Conservation (phyloP, 2,888 invertebrate genomes). For the Elysia crispata region DNA sequence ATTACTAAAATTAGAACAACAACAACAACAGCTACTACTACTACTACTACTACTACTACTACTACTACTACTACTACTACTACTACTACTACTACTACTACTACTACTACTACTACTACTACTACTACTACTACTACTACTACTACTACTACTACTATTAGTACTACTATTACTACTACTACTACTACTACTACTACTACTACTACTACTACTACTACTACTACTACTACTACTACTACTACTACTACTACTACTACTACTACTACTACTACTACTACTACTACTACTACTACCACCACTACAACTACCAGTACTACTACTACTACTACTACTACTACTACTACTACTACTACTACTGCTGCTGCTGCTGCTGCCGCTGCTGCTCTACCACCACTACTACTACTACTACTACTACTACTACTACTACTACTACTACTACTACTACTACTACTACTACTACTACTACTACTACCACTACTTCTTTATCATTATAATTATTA, state of each 20-base stretch:
- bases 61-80: conserved; percentile 31
- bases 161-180: too few species aligned
- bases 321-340: too few species aligned
- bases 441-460: conserved; percentile 34
- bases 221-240: conserved; percentile 7
- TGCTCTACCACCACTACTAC: conserved; percentile 27
- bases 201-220: conserved; percentile 15
- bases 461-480: conserved; percentile 33
- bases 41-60: conserved; percentile 34
- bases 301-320: too few species aligned
- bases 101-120: conserved; percentile 34
- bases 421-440: conserved; percentile 31
- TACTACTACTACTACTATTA: too few species aligned
- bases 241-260: conserved; percentile 6
- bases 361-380: neutral
- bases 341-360: neutral
- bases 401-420: conserved; percentile 34
- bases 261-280: conserved; percentile 5
- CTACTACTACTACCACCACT: conserved; percentile 10
- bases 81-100: conserved; percentile 34
- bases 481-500: too few species aligned
- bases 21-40: too few species aligned
- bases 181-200: neutral
- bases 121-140: conserved; percentile 11
- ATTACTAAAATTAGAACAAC: too few species aligned